phyloP scores from a whole-genome alignment of 2,113 vertebrate genomes.

The Vidua macroura region DNA sequence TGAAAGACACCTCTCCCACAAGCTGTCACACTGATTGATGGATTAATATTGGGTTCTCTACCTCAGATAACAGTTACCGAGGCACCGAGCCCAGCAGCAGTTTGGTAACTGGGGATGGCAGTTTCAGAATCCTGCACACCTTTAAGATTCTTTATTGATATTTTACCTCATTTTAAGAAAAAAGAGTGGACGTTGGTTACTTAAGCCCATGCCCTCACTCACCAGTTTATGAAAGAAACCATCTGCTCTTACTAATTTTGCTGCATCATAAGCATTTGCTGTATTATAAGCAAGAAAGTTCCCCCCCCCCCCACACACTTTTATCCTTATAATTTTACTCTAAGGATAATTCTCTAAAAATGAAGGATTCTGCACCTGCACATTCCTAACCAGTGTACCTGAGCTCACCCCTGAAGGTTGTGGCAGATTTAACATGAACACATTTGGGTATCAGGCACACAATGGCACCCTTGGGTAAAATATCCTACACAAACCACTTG shows the following conservation, averaged over 20 bases:
- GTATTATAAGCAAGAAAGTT: background rate
- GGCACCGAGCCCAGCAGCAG: background rate
- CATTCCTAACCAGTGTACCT: background rate
- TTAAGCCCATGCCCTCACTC: background rate
- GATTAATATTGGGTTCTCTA: background rate
- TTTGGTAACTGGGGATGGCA: background rate
- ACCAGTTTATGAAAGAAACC: background rate
- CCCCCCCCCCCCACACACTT: background rate
- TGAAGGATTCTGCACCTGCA: background rate
- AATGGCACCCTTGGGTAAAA: fast-evolving
- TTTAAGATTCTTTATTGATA: background rate
- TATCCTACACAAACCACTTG: background rate
- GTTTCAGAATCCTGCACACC: background rate
- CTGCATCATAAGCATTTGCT: too few species aligned
- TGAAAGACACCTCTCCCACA: background rate
- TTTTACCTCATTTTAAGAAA: background rate
- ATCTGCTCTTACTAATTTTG: background rate
- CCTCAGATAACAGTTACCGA: background rate
- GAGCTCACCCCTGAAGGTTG: background rate
- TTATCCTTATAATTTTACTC: background rate
- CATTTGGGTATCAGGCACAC: background rate
- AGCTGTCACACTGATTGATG: background rate
- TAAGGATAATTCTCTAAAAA: background rate
- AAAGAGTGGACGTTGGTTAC: background rate
- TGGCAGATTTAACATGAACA: background rate